These are phyloP conservation scores for Lipotes vexillifer DNA, from an alignment of 2,113 vertebrate species.

Conservation along the genomic window DNA sequence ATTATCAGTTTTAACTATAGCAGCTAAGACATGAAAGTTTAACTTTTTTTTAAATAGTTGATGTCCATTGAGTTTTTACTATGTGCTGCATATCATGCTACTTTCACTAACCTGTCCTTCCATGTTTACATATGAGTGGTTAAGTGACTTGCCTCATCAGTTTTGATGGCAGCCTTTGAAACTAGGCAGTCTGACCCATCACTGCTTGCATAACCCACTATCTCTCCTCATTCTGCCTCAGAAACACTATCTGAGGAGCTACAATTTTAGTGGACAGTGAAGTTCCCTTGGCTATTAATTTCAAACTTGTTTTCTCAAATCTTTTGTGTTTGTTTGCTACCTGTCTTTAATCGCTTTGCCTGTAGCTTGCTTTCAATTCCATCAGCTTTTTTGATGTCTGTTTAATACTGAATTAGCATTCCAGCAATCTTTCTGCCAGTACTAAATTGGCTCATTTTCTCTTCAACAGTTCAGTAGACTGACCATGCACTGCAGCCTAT, in stretches of 20 bases:
- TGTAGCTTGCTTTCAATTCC: constrained; percentile 17
- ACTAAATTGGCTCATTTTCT: constrained; percentile 62
- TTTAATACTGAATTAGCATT: constrained; percentile 43
- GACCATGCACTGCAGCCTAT: constrained; percentile 46
- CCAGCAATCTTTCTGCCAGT: constrained; percentile 44
- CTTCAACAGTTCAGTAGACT: constrained; percentile 44
- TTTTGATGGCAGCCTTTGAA: neutral
- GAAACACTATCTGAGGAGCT: neutral
- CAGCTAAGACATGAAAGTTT: neutral
- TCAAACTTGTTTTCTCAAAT: neutral
- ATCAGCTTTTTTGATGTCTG: constrained; percentile 11
- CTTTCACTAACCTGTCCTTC: neutral
- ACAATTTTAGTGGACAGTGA: neutral
- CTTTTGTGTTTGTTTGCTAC: neutral
- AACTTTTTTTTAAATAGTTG: neutral
- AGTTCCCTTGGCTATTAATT: neutral
- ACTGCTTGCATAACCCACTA: neutral
- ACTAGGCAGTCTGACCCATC: neutral
- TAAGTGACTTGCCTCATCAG: neutral
- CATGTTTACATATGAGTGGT: neutral
- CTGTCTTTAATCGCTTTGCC: neutral
- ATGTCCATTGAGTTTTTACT: neutral
- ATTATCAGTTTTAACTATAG: neutral
- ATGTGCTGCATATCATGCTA: accelerated
- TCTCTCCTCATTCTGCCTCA: neutral